Base-by-base conservation (phyloP, 1,140 invertebrate genomes). In the Teleogryllus occipitalis region DNA sequence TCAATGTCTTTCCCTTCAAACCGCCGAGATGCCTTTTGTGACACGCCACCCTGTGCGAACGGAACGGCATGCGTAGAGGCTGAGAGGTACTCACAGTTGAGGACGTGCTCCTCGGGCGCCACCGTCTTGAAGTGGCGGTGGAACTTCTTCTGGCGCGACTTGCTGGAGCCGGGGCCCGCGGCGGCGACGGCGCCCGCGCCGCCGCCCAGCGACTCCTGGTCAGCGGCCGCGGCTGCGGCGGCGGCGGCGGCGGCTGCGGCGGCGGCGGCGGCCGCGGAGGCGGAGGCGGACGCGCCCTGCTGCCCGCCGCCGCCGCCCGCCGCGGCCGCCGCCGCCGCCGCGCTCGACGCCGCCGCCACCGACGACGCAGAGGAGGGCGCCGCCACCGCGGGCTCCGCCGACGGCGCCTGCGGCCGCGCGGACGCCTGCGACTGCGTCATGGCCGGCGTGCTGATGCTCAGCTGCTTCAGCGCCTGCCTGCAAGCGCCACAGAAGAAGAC, bases 221-320 rank as follows among this genome's bases (percentile, higher is more conserved):
- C 76, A 7, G 76, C 76, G 22, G 21, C 54, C 10, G 54, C 54
- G 10, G 18, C 54, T 0, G 54, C 54, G 18, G 54, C 54, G 2
- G 54, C 54, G 18, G 54, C 54, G 18, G 54, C 54, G 54, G 54
- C 54, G 18, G 54, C 54, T 10, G 54, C 10, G 10, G 18, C 54
- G 8, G 74, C n/a, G 8, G 14, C 54, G 15, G 48, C 21, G 65
- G 10, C 18, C 10, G 54, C 91, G 91, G 86, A 93, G 92, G 93
- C 86, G 95, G 94, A 79, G 95, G 88, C 74, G 95, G 91, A 82
- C 90, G 89, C 84, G 95, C 93, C 82, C 94, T 92, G 8, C 89
- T 88, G 75, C 91, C 88, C 76, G 94, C 92, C 84, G 92, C 90
- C 77, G 90, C 89, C 85, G 93, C 93, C 84, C 92, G 91, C 22